Evolutionary conservation across 2,797 vertebrate species (phyloP).

Genomic region (Esox lucius): DNA sequence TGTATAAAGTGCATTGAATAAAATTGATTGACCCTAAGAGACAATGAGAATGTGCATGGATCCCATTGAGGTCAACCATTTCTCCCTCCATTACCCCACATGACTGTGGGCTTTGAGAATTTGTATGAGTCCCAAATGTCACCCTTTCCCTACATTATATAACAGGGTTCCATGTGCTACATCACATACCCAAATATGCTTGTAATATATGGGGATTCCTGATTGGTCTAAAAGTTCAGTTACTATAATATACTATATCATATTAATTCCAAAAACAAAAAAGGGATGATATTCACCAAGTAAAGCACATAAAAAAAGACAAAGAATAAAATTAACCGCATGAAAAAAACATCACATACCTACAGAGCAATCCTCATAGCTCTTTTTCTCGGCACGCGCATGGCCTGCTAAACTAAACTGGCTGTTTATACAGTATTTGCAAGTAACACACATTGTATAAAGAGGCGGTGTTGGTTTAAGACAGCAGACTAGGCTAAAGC

Average conservation of each 20-base stretch:
- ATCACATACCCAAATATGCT: background rate
- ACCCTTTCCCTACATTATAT: background rate
- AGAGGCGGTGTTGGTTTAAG: conserved; percentile 56
- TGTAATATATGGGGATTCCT: background rate
- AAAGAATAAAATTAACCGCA: conserved; percentile 13
- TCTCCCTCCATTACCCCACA: background rate
- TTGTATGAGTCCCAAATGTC: background rate
- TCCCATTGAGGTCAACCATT: conserved; percentile 34
- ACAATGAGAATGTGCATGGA: conserved; percentile 57
- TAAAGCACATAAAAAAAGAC: conserved; percentile 22
- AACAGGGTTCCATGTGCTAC: background rate
- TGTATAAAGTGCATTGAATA: conserved; percentile 65
- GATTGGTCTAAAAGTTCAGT: conserved; percentile 25
- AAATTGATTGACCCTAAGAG: conserved; percentile 45
- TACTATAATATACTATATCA: background rate
- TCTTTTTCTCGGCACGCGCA: conserved; percentile 9
- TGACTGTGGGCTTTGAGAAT: background rate
- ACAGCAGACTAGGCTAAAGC: conserved; percentile 63
- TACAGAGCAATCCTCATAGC: conserved; percentile 24
- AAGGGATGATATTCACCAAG: conserved; percentile 24
- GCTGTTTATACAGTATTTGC: conserved; percentile 1
- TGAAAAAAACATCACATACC: conserved; percentile 30
- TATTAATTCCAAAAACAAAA: conserved; percentile 27
- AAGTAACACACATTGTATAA: conserved; percentile 45
- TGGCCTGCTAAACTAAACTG: background rate